These are phyloP conservation scores for Hippocampus zosterae DNA, from an alignment of 2,113 vertebrate species.

Conservation along the genomic window DNA sequence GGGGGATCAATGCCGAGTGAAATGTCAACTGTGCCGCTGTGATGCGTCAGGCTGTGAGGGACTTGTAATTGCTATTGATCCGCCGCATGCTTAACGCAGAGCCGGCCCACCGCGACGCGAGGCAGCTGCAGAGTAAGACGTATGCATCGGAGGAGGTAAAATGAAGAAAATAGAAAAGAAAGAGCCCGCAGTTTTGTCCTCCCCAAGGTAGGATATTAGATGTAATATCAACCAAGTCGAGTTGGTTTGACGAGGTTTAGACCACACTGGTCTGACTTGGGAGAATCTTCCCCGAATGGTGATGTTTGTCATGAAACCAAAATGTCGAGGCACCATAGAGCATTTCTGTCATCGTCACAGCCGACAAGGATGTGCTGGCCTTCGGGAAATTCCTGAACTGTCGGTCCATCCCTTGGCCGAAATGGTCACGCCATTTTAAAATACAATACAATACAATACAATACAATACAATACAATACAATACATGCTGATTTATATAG, in stretches of 20 bases:
- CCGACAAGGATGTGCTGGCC: no score
- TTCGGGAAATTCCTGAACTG: no score
- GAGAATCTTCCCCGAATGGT: neutral
- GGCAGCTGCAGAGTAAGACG: conserved; percentile 84
- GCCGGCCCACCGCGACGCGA: conserved; percentile 73
- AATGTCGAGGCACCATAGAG: no score
- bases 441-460: no score
- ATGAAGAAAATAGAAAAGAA: conserved; percentile 82
- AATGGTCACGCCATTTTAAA: neutral
- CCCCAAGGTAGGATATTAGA: no score
- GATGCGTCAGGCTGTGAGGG: conserved; percentile 96
- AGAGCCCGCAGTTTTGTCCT: conserved; percentile 63
- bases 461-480: no score
- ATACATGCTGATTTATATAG: no score
- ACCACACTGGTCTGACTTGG: neutral
- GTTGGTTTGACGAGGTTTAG: conserved; percentile 64
- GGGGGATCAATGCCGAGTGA: conserved; percentile 97
- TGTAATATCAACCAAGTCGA: conserved; percentile 54
- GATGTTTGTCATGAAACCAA: neutral
- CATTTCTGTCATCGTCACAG: neutral
- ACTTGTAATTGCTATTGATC: conserved; percentile 99
- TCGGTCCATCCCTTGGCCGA: neutral
- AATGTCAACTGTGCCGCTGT: conserved; percentile 93
- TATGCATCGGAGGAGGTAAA: conserved; percentile 98
- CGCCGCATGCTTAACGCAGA: conserved; percentile 95